Evolutionary conservation across 1,140 invertebrate genomes (phyloP).

Genomic region (Trachymyrmex cornetzi): DNA sequence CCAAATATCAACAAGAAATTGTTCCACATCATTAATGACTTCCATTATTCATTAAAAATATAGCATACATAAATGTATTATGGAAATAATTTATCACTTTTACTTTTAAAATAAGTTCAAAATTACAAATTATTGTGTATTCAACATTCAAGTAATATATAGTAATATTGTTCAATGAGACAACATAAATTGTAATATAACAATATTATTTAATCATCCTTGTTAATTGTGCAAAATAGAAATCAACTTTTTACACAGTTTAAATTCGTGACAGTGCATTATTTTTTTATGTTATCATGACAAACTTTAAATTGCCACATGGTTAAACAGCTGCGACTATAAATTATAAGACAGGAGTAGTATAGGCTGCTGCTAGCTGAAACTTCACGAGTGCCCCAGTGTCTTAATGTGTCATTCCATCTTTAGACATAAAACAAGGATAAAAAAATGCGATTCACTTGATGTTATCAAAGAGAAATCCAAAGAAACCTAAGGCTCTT

Average conservation of each 20-base stretch:
- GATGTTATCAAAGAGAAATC: no score
- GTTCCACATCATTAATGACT: not conserved
- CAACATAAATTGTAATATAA: constrained; percentile 27
- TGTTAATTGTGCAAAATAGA: not conserved
- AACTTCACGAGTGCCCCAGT: no score
- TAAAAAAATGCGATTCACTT: no score
- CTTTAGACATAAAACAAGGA: no score
- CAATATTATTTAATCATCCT: not conserved
- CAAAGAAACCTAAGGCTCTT: no score
- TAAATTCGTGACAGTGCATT: not conserved
- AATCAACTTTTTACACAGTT: not conserved
- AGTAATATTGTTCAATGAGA: not conserved
- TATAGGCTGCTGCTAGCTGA: no score
- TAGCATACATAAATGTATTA: not conserved
- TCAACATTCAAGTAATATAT: not conserved
- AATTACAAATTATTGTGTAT: not conserved
- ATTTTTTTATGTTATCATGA: not conserved
- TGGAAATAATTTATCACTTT: not conserved
- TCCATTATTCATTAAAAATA: constrained; percentile 30
- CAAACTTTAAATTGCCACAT: constrained; percentile 7
- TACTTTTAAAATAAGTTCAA: not conserved
- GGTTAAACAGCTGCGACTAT: not conserved
- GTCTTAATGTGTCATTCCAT: no score
- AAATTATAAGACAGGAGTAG: no score
- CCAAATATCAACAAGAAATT: constrained; percentile 36